A percentile compares a stretch with the other conserved stretches of the same genome.
Conservation (phyloP, 2,888 invertebrate species). For the Chloroclysta siterata region DNA sequence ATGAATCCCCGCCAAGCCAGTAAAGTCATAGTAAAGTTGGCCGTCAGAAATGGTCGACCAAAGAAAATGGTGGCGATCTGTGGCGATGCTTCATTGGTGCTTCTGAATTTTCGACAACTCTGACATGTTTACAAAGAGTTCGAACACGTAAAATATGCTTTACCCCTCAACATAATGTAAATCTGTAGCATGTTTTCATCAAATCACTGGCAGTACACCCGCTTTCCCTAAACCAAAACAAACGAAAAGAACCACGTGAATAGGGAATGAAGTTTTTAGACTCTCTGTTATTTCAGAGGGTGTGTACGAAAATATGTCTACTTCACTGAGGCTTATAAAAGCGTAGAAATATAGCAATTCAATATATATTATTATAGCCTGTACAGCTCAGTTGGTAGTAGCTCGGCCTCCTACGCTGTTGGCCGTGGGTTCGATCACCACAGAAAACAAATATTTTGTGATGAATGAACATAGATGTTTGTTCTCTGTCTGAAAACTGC, state of each 20-base stretch:
- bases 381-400: no score
- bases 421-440: no score
- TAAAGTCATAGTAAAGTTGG: no score
- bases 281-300: slow-evolving; percentile 52
- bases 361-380: no score
- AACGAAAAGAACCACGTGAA: slow-evolving; percentile 49
- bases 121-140: not conserved
- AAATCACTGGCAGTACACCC: slow-evolving; percentile 7
- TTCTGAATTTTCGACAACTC: not conserved
- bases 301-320: slow-evolving; percentile 40
- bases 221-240: slow-evolving; percentile 44
- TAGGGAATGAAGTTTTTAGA: slow-evolving; percentile 51
- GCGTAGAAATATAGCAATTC: not conserved
- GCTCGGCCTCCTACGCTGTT: no score
- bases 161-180: not conserved
- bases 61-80: no score
- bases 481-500: no score
- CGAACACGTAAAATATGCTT: not conserved
- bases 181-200: not conserved
- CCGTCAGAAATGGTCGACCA: no score
- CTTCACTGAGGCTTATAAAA: slow-evolving; percentile 28
- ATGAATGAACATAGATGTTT: no score
- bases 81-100: no score
- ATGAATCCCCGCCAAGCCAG: no score
- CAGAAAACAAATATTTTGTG: no score